Evolutionary conservation across 2,888 invertebrate species (phyloP).

Genomic region (Synanthedon myopaeformis): DNA sequence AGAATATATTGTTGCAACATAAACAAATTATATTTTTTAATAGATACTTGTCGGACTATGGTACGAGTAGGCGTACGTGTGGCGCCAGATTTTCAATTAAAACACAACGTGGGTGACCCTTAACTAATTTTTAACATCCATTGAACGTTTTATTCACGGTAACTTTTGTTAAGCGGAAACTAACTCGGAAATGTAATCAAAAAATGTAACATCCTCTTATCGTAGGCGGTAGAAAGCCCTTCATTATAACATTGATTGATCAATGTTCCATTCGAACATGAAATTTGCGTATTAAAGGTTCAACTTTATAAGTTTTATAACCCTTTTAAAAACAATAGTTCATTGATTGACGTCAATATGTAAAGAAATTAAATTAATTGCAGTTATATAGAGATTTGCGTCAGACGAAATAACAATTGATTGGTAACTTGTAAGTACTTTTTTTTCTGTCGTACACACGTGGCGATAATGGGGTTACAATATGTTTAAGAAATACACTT

Average conservation of each 20-base stretch:
- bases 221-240: conserved; percentile 17
- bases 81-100: conserved; percentile 26
- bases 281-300: background rate
- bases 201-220: conserved; percentile 6
- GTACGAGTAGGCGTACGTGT: conserved; percentile 24
- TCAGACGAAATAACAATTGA: background rate
- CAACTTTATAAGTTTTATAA: background rate
- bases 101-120: conserved; percentile 26
- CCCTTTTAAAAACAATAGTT: conserved; percentile 1
- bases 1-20: too few species aligned
- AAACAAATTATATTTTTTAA: too few species aligned
- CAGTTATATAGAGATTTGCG: background rate
- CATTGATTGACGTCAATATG: conserved; percentile 3
- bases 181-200: conserved; percentile 9
- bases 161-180: background rate
- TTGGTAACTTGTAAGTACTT: too few species aligned
- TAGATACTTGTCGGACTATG: background rate
- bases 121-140: conserved; percentile 6
- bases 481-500: too few species aligned
- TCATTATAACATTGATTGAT: conserved; percentile 11
- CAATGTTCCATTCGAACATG: conserved; percentile 7
- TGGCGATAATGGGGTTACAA: too few species aligned
- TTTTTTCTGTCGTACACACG: too few species aligned
- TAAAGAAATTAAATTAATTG: background rate
- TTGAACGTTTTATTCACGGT: background rate